Evolutionary conservation across 37 sponge, comb jelly and placozoan genomes (phyloP).

Genomic region (Spongia lamella): DNA sequence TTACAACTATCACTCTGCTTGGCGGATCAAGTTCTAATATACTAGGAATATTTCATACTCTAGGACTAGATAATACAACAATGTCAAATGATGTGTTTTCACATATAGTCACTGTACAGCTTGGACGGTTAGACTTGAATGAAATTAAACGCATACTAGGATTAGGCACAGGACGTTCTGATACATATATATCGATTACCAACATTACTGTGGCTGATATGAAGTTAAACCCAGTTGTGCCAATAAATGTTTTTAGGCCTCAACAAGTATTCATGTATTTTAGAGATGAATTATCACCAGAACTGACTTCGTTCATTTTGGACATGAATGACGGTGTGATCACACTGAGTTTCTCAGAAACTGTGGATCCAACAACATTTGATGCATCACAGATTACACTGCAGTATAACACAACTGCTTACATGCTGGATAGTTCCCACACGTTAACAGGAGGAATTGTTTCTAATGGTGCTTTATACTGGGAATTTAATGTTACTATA

Average conservation of each 20-base stretch:
- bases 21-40: constrained; percentile 32
- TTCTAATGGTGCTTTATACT: not conserved
- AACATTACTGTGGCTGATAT: constrained; percentile 63
- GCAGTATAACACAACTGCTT: constrained; percentile 23
- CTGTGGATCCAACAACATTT: constrained; percentile 66
- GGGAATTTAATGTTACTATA: constrained; percentile 33
- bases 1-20: constrained; percentile 51
- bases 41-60: constrained; percentile 3
- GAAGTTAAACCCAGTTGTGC: constrained; percentile 56
- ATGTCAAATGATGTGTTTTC: constrained; percentile 40
- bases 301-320: constrained; percentile 58
- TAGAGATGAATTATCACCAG: constrained; percentile 49
- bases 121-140: constrained; percentile 75
- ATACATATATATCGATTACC: constrained; percentile 60
- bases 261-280: constrained; percentile 45
- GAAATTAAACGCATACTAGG: constrained; percentile 56
- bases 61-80: constrained; percentile 34
- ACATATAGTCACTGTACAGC: constrained; percentile 47
- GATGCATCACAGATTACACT: constrained; percentile 65
- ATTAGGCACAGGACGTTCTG: constrained; percentile 60
- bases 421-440: not conserved
- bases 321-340: constrained; percentile 67
- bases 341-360: constrained; percentile 74
- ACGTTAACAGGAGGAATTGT: constrained; percentile 51
- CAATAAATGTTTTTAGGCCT: constrained; percentile 31